A percentile compares a stretch with the other conserved stretches of the same genome.
Evolutionary conservation across 2,113 vertebrate genomes (phyloP).

Genomic region (Raja brachyura): DNA sequence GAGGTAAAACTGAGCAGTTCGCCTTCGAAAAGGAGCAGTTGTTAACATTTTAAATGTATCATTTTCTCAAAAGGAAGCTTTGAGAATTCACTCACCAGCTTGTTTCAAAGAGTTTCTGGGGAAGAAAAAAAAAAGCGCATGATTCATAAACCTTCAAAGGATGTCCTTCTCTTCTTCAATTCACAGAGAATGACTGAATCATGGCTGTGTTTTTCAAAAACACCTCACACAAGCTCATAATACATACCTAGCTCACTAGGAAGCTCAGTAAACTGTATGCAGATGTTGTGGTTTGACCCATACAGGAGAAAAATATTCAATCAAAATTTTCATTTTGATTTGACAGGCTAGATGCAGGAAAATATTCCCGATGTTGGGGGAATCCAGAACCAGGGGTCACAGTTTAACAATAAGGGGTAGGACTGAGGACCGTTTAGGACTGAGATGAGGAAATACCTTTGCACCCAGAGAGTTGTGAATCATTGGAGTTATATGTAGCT

Average conservation of each 20-base stretch:
- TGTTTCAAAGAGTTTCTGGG: constrained; percentile 2
- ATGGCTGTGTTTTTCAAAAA: background rate
- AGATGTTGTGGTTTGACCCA: background rate
- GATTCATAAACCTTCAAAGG: background rate
- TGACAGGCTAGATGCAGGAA: too few species aligned
- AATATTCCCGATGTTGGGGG: too few species aligned
- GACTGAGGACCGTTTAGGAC: too few species aligned
- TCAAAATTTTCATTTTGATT: background rate
- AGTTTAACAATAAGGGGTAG: too few species aligned
- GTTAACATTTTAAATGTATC: constrained; percentile 17
- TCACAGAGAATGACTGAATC: background rate
- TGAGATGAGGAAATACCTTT: too few species aligned
- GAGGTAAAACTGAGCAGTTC: constrained; percentile 35
- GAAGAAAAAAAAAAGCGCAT: background rate
- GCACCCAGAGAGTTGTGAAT: too few species aligned
- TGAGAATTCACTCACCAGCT: background rate
- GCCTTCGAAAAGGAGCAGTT: constrained; percentile 30
- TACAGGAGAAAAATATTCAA: background rate
- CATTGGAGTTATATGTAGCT: too few species aligned
- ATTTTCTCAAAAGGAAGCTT: constrained; percentile 18
- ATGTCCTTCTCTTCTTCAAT: background rate
- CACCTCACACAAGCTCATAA: background rate
- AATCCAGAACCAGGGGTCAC: too few species aligned
- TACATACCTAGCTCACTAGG: background rate
- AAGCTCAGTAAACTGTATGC: background rate